Percentiles rank a stretch among this genome's conserved stretches.
These are phyloP conservation scores for Lasioglossum leucozonium DNA, from an alignment of 2,888 invertebrate species.

Conservation along the genomic window DNA sequence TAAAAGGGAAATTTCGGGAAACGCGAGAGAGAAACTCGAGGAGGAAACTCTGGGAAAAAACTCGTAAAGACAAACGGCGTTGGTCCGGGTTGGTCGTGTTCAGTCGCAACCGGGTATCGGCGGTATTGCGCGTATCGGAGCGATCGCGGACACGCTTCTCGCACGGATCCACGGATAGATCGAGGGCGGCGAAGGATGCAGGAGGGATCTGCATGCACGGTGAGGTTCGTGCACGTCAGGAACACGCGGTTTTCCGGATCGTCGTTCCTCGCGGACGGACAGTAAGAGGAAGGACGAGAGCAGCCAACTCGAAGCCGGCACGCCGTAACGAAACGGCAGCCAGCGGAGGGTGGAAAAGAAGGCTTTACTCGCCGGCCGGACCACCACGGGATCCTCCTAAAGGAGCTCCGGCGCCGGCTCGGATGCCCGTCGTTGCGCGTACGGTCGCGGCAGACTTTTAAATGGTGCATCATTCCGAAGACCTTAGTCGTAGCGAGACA, in stretches of 20 bases:
- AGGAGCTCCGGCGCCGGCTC: conserved; percentile 41
- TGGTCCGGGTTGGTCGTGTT: background rate
- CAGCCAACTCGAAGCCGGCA: background rate
- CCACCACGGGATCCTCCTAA: conserved; percentile 21
- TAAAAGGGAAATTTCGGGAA: background rate
- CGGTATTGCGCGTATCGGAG: conserved; percentile 2
- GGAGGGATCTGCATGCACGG: conserved; percentile 17
- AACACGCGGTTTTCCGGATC: conserved; percentile 2
- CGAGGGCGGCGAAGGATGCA: conserved; percentile 45
- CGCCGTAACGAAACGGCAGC: background rate
- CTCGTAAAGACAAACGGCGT: background rate
- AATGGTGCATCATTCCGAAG: conserved; percentile 79
- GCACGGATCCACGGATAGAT: background rate
- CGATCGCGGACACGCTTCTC: background rate
- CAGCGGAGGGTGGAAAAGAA: background rate
- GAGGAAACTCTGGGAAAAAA: background rate
- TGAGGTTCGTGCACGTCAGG: conserved; percentile 19
- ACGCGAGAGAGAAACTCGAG: background rate
- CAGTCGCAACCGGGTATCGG: background rate
- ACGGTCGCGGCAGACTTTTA: conserved; percentile 74
- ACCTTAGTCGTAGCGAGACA: conserved; percentile 79
- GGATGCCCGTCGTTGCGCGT: conserved; percentile 54
- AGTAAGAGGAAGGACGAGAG: conserved; percentile 6
- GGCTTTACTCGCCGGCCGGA: background rate
- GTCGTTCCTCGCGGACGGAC: background rate